Conservation (phyloP, 2,797 vertebrate species). For the Ambastaia sidthimunki region DNA sequence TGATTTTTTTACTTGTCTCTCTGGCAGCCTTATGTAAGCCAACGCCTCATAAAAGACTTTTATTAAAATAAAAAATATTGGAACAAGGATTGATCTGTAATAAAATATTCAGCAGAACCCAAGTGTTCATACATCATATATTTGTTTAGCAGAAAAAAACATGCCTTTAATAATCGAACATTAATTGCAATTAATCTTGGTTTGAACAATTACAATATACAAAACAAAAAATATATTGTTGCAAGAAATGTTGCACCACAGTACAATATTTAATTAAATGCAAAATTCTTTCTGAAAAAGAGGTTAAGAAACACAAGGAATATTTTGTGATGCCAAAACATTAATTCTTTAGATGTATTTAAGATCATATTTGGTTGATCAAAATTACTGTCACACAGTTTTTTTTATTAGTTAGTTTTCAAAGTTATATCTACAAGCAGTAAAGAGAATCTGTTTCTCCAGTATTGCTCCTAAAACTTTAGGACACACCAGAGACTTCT, state of each 20-base stretch:
- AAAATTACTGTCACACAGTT: neutral
- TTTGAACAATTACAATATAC: neutral
- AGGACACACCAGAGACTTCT: conserved; percentile 1
- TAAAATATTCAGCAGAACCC: conserved; percentile 1
- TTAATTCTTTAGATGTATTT: neutral
- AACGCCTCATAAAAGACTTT: conserved; percentile 2
- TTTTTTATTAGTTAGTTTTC: conserved; percentile 15
- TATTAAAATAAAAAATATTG: conserved; percentile 3
- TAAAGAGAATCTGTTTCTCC: neutral
- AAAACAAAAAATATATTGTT: no score
- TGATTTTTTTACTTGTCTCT: neutral
- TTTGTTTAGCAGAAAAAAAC: neutral
- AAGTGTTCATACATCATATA: neutral
- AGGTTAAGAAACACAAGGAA: no score
- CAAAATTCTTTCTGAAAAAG: no score
- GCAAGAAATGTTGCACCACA: no score
- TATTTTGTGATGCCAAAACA: neutral
- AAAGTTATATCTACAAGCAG: neutral
- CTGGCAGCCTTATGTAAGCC: neutral
- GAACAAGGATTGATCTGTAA: neutral
- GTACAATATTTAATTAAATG: neutral
- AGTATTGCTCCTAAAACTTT: conserved; percentile 1
- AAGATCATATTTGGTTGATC: conserved; percentile 7
- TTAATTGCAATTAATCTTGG: neutral
- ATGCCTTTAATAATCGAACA: neutral